Evolutionary conservation across 2,888 invertebrate species (phyloP), one percentile per base, ranked within the genome.

Genomic region (Priocnemis perturbator): DNA sequence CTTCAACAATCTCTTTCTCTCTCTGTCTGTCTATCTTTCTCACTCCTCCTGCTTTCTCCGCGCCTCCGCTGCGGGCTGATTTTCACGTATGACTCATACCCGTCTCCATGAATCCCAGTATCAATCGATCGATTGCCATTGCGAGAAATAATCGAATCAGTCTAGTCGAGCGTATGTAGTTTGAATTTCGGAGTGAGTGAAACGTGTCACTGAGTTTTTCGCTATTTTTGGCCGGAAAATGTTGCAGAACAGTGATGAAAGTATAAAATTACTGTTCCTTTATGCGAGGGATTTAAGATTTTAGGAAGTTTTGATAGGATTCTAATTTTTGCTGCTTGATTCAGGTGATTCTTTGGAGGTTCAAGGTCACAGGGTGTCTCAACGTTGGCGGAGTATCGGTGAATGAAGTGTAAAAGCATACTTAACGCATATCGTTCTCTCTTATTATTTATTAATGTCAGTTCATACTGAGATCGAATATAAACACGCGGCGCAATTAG

Each of bases 391-490:
- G 11, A 37, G 11, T 9, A 37, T 37, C 11, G 37, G 37, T 37
- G 11, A 37, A 9, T 37, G 4, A 37, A 11, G 7, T 11, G 7
- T 9, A 11, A 37, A 37, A 37, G 2, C 7, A 11, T 37, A 37
- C 7, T 37, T 37, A 11, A 60, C 11, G 23, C 9, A 20, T 56
- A 55, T 15, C 14, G 17, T 50, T 1, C 11, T 19, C 44, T 57
- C 52, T 56, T 15, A 30, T 48, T 14, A 37, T 81, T 78, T 73
- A 80, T 78, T 76, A 61, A 58, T 74, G 64, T 59, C 26, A 69
- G 63, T 73, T 77, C 55, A 56, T 60, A 50, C 52, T 61, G 67
- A 71, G 66, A 71, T 75, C 73, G 63, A 48, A 67, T 73, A 69
- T 70, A 71, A 71, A 74, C 67, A 68, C 62, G 37, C 59, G 26